Evolutionary conservation across 2,113 vertebrate species (phyloP), one percentile per base, ranked within the genome.

Genomic region (Eclectus roratus): DNA sequence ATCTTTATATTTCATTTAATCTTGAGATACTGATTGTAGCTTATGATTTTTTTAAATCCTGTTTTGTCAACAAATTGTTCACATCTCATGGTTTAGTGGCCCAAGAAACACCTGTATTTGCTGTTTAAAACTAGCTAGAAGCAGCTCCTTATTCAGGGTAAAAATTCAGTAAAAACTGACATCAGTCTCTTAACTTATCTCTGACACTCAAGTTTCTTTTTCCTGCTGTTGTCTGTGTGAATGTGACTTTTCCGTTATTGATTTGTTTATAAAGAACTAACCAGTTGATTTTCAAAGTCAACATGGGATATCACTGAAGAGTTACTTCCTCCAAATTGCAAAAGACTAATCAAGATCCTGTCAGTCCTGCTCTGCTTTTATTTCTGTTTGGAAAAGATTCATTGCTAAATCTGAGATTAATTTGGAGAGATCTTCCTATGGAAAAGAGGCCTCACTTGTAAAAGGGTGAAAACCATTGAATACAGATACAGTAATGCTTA

Each of bases 231-330:
- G n/a, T 69, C 28, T 69, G 15, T 2, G 5, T 60, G 63, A 31
- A 37, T 77, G 31, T 82, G 58, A 84, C 63, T 79, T 76, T 43
- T 39, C 44, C 77, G 2, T 64, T 0, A 0, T 74, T 77, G 27
- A 71, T 93, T 88, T 71, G 69, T 84, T 65, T 74, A n/a, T 77
- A 46, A 89, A 76, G 58, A 94, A 21, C 10, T 71, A 87, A 53
- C 15, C 39, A 58, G 3, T 78, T 12, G 49, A 50, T 87, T 94
- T 92, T 89, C 37, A 82, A 56, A 70, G 80, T 69, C 37, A 69
- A 0, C 4, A 0, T 53, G 58, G 35, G 82, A 11, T 88, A 65
- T 91, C 58, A 50, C 56, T 71, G 68, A 79, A 85, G 70, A 93
- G 72, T 85, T 82, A 43, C 53, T 77, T 53, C n/a, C 53, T 94